These are phyloP conservation scores for Ormyrus rosae DNA, from an alignment of 2,888 invertebrate species.

Conservation along the genomic window DNA sequence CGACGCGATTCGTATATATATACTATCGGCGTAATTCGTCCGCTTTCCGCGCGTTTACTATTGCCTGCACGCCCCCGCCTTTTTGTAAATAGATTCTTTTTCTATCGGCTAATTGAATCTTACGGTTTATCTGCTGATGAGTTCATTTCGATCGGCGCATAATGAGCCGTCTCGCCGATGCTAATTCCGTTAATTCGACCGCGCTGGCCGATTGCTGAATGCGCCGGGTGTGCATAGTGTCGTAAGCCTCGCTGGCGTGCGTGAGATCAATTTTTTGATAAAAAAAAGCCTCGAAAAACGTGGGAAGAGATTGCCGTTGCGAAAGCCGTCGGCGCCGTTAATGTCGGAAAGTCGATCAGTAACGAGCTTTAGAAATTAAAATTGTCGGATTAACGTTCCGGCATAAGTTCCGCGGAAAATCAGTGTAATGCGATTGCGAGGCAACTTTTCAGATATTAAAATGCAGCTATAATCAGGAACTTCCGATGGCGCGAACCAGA, in stretches of 20 bases:
- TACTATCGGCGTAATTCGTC: constrained; percentile 3
- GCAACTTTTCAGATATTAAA: neutral
- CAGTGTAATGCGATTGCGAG: too few relatives aligned
- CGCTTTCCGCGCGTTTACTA: constrained; percentile 17
- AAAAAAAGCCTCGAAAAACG: neutral
- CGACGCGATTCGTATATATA: constrained; percentile 7
- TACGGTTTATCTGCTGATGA: constrained; percentile 52
- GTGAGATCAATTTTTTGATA: constrained; percentile 13
- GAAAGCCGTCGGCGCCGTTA: too few relatives aligned
- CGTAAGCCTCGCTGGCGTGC: neutral
- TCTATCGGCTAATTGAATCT: constrained; percentile 52
- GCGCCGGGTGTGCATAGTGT: neutral
- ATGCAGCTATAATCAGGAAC: neutral
- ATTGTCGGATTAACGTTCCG: too few relatives aligned
- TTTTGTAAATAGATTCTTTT: constrained; percentile 11
- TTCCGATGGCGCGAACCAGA: neutral
- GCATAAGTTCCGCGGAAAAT: too few relatives aligned
- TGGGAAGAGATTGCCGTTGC: too few relatives aligned
- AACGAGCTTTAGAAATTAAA: too few relatives aligned
- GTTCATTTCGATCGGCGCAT: constrained; percentile 45
- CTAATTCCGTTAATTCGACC: constrained; percentile 38
- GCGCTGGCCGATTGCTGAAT: constrained; percentile 4
- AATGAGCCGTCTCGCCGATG: constrained; percentile 16
- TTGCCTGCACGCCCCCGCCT: neutral
- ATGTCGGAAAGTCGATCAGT: too few relatives aligned